phyloP scores from a whole-genome alignment of 2,113 vertebrate species.

The Tonatia bakeri region DNA sequence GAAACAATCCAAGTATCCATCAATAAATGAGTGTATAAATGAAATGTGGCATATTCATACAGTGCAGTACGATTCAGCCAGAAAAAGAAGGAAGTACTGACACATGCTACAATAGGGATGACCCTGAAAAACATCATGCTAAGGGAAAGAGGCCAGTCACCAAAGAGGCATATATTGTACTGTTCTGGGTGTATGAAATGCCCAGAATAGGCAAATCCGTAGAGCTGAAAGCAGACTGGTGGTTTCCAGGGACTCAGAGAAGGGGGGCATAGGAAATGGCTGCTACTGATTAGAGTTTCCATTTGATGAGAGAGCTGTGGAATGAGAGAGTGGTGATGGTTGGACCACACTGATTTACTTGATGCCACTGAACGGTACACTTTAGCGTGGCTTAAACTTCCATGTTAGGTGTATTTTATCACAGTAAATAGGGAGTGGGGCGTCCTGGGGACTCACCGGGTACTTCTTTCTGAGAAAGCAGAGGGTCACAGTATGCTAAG shows the following conservation, averaged over 20 bases:
- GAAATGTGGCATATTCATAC: neutral
- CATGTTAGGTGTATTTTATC: neutral
- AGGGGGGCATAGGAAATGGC: neutral
- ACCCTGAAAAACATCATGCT: neutral
- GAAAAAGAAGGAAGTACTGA: neutral
- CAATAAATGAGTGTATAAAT: neutral
- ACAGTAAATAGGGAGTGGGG: neutral
- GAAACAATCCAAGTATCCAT: neutral
- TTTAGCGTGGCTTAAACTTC: neutral
- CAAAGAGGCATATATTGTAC: neutral
- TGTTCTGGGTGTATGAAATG: neutral
- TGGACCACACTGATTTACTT: neutral
- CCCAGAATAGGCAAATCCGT: neutral
- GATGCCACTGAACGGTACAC: neutral
- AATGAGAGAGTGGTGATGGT: neutral
- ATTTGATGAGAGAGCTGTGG: neutral
- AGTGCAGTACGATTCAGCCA: neutral
- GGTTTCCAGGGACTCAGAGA: neutral
- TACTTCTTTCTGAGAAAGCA: conserved; percentile 5
- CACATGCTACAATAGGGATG: neutral
- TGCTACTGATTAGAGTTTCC: neutral
- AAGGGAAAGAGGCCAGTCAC: neutral
- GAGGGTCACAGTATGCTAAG: neutral
- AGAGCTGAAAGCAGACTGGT: neutral
- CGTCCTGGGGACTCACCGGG: neutral